These are phyloP conservation scores for Lordiphosa andalusiaca DNA, from an alignment of 2,888 invertebrate genomes.

Conservation along the genomic window DNA sequence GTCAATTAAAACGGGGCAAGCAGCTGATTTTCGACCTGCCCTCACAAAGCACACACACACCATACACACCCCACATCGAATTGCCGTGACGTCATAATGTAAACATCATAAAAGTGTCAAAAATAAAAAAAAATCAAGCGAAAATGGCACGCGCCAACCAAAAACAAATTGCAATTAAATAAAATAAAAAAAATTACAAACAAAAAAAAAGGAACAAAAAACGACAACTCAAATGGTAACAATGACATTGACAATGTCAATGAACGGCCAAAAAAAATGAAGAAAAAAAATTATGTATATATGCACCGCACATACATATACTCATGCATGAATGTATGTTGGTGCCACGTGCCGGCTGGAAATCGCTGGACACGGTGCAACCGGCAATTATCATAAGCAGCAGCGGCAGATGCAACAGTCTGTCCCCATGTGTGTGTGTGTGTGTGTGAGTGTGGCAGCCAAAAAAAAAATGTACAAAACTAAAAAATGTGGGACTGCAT, in stretches of 20 bases:
- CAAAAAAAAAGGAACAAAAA: constrained; percentile 36
- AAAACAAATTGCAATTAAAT: constrained; percentile 68
- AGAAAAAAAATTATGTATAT: constrained; percentile 19
- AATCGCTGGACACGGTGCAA: constrained; percentile 50
- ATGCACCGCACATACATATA: constrained; percentile 17
- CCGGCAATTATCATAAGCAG: constrained; percentile 75
- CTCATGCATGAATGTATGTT: constrained; percentile 20
- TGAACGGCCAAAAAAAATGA: constrained; percentile 56
- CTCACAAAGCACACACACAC: constrained; percentile 25
- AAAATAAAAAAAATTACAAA: constrained; percentile 37
- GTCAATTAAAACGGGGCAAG: constrained; percentile 53
- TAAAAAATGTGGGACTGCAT: constrained; percentile 38
- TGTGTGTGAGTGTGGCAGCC: constrained; percentile 28
- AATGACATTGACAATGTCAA: constrained; percentile 77
- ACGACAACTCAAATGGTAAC: constrained; percentile 53
- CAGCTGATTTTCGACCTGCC: constrained; percentile 63
- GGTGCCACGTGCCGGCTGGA: constrained; percentile 56
- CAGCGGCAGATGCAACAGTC: constrained; percentile 53
- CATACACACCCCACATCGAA: neutral
- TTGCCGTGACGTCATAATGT: constrained; percentile 68
- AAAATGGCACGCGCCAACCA: constrained; percentile 52
- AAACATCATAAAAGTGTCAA: constrained; percentile 67
- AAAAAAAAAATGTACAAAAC: constrained; percentile 70
- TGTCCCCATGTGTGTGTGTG: constrained; percentile 13
- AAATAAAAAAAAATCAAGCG: constrained; percentile 32